Conservation (phyloP, 2,113 vertebrate genomes). For the Ceyx cyanopectus region DNA sequence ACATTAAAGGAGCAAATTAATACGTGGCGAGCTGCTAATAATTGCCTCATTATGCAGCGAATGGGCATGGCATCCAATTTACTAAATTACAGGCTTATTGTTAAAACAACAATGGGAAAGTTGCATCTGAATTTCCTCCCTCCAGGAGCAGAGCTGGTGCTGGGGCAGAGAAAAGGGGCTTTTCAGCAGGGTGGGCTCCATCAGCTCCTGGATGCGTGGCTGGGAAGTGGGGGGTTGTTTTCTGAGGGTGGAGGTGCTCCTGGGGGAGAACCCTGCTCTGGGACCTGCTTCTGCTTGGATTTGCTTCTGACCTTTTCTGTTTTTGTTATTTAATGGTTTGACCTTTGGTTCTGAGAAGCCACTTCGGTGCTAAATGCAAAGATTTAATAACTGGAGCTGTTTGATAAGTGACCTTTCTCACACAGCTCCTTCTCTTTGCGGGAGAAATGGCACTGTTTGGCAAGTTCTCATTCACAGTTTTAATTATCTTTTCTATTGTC, state of each 20-base stretch:
- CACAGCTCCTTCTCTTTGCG: slow-evolving; percentile 65
- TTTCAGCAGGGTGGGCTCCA: no score
- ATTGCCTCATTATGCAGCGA: slow-evolving; percentile 74
- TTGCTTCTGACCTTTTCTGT: slow-evolving; percentile 80
- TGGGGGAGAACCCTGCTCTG: slow-evolving; percentile 33
- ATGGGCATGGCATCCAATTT: slow-evolving; percentile 64
- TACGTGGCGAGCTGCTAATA: slow-evolving; percentile 73
- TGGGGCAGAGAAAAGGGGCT: no score
- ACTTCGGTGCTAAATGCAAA: slow-evolving; percentile 77
- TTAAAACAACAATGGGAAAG: slow-evolving; percentile 63
- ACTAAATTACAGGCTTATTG: slow-evolving; percentile 66
- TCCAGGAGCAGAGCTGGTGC: background rate
- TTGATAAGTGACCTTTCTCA: slow-evolving; percentile 83
- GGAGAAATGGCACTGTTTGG: slow-evolving; percentile 71
- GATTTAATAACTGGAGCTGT: slow-evolving; percentile 82
- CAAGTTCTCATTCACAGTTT: slow-evolving; percentile 77
- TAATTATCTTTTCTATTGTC: slow-evolving; percentile 82
- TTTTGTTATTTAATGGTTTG: slow-evolving; percentile 82
- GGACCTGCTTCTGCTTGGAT: slow-evolving; percentile 55
- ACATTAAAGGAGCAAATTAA: slow-evolving; percentile 80
- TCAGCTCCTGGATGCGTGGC: no score
- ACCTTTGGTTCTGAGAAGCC: slow-evolving; percentile 78
- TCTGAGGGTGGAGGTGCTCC: background rate
- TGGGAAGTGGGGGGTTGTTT: background rate
- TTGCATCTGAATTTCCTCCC: slow-evolving; percentile 49